Conservation (phyloP, 2,113 vertebrate genomes). For the Excalfactoria chinensis region DNA sequence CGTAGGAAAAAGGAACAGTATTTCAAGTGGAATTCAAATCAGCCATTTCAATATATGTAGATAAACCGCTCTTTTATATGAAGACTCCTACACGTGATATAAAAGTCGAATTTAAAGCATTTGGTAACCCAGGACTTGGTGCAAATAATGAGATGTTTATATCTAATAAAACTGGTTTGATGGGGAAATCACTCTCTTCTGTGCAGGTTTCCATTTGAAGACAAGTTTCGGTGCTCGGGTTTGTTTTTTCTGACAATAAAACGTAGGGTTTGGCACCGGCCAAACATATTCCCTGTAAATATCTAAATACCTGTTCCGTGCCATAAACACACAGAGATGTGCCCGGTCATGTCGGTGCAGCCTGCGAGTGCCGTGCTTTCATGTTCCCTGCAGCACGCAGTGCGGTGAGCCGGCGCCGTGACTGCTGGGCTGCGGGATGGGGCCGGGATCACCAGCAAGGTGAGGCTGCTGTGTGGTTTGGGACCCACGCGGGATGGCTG, state of each 20-base stretch:
- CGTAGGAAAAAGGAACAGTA: not conserved
- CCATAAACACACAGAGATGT: constrained; percentile 37
- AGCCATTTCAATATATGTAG: constrained; percentile 35
- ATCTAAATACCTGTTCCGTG: constrained; percentile 64
- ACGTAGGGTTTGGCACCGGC: constrained; percentile 65
- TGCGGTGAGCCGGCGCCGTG: not conserved
- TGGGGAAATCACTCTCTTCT: constrained; percentile 73
- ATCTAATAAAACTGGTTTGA: constrained; percentile 81
- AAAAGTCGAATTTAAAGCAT: constrained; percentile 69
- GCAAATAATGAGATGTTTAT: constrained; percentile 80
- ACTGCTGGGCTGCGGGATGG: too few relatives aligned
- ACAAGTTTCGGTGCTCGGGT: constrained; percentile 73
- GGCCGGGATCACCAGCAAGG: too few relatives aligned
- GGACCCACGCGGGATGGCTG: too few relatives aligned
- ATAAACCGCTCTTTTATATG: not conserved
- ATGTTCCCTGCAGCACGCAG: not conserved
- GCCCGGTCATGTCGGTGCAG: constrained; percentile 63
- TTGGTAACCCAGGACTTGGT: constrained; percentile 66
- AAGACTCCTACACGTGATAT: constrained; percentile 72
- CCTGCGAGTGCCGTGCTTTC: constrained; percentile 39
- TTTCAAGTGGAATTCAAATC: constrained; percentile 56
- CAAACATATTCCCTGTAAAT: constrained; percentile 64
- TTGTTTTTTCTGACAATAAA: constrained; percentile 75
- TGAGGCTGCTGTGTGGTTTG: too few relatives aligned
- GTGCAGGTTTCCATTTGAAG: constrained; percentile 65